Evolutionary conservation across 2,888 invertebrate species (phyloP), one percentile per base, ranked within the genome.

Genomic region (Cecidostiba fungosa): DNA sequence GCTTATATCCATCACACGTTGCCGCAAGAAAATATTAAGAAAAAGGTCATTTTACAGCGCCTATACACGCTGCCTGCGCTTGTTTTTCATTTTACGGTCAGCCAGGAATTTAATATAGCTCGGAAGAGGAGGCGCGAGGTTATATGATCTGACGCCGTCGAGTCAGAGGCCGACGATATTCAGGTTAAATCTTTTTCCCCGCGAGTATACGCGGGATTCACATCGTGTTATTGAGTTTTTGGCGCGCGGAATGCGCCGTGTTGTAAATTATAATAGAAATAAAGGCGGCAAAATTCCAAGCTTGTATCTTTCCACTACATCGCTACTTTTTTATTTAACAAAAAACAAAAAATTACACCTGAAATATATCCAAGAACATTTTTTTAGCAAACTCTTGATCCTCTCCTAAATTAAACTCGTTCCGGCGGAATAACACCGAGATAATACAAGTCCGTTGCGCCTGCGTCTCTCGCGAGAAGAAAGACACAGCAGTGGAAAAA

Each of bases 81-180:
- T 84, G 62, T 84, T 85, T 80, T 77, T 83, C 82, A 82, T 84
- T 84, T 82, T 73, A 82, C 74, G 82, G 79, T 79, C 70, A 80
- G 70, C 72, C 23, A 85, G 88, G 88, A 89, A 89, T 89, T 89
- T 88, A 89, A 89, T 89, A 89, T 88, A 88, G 89, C 88, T 89
- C 88, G 87, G 54, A n/a, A 59, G 87, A 86, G 59, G 66, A 89
- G 88, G 88, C 83, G 87, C 86, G 86, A 89, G 85, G 81, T 84
- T 85, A 81, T 77, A 81, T 32, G 77, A 81, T 85, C 62, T 73
- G 36, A 77, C 77, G 81, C 47, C 54, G 23, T 36, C 14, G 29
- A 72, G 77, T 50, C 47, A 59, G 81, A 59, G 36, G 26, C 81
- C 59, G n/a, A 66, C 77, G 62, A 77, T 81, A 77, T 85, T 62